Conservation (phyloP, 2,888 invertebrate species). For the Conchocele bisecta region DNA sequence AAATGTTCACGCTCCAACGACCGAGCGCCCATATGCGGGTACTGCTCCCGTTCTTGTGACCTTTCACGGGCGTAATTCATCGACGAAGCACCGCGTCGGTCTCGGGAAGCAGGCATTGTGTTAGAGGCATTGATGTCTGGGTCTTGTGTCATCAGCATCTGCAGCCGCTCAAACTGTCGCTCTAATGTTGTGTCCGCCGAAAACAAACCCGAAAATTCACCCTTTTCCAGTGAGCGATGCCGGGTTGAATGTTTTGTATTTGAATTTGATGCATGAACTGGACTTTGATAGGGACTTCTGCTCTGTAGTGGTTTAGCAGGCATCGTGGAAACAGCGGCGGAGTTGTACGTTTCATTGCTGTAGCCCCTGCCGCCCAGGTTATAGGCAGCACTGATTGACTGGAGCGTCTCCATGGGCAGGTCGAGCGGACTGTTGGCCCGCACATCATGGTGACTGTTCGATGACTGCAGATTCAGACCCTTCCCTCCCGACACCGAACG, state of each 20-base stretch:
- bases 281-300: conserved; percentile 60
- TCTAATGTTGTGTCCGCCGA: conserved; percentile 81
- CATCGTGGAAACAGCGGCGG: conserved; percentile 46
- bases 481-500: conserved; percentile 53
- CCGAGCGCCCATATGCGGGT: conserved; percentile 81
- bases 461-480: conserved; percentile 44
- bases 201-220: conserved; percentile 57
- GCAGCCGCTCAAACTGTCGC: conserved; percentile 70
- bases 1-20: conserved; percentile 79
- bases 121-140: conserved; percentile 48
- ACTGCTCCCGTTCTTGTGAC: conserved; percentile 86
- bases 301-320: conserved; percentile 31
- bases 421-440: conserved; percentile 74
- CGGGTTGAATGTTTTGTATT: conserved; percentile 59
- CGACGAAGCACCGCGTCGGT: conserved; percentile 41
- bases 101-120: conserved; percentile 55
- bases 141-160: conserved; percentile 58
- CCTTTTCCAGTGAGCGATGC: conserved; percentile 78
- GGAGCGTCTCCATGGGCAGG: conserved; percentile 73
- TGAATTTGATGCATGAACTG: conserved; percentile 49
- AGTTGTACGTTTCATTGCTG: conserved; percentile 35
- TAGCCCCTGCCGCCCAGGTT: conserved; percentile 57
- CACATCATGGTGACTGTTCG: conserved; percentile 58
- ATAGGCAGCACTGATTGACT: conserved; percentile 70
- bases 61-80: conserved; percentile 83